Conservation (phyloP, 1,140 invertebrate genomes). For the Capitella teleta region DNA sequence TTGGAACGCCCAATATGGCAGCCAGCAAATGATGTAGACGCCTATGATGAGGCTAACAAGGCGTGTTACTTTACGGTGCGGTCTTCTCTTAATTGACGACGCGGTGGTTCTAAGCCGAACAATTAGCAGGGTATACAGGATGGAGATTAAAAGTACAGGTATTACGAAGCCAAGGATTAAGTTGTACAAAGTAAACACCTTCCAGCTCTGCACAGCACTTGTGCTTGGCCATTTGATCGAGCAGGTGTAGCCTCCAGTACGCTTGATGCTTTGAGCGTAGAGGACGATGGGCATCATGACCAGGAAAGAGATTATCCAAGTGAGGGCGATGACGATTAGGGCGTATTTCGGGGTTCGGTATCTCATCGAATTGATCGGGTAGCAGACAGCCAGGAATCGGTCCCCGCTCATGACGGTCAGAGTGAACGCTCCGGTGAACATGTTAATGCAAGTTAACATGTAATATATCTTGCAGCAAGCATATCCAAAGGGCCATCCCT, state of each 20-base stretch:
- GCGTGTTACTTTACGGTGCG: slow-evolving; percentile 50
- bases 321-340: slow-evolving; percentile 5
- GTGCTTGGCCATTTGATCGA: slow-evolving; percentile 23
- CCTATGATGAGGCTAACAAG: slow-evolving; percentile 13
- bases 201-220: slow-evolving; percentile 6
- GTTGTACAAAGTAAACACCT: slow-evolving; percentile 14
- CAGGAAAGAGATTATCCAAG: slow-evolving; percentile 2
- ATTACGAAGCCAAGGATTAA: slow-evolving; percentile 11
- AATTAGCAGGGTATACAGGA: slow-evolving; percentile 13
- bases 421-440: slow-evolving; percentile 88
- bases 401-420: slow-evolving; percentile 91
- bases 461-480: slow-evolving; percentile 75
- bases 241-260: slow-evolving; percentile 15
- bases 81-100: slow-evolving; percentile 26
- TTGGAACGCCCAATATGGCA: slow-evolving; percentile 15
- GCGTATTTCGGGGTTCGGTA: slow-evolving; percentile 19
- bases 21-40: slow-evolving; percentile 13
- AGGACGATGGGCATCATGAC: slow-evolving; percentile 12
- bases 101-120: slow-evolving; percentile 3
- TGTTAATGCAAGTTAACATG: slow-evolving; percentile 86
- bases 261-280: slow-evolving; percentile 11
- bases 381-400: slow-evolving; percentile 91
- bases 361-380: slow-evolving; percentile 77
- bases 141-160: slow-evolving; percentile 11
- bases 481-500: slow-evolving; percentile 80